Evolutionary conservation across 2,113 vertebrate genomes (phyloP).

Genomic region (Aplodontia rufa): DNA sequence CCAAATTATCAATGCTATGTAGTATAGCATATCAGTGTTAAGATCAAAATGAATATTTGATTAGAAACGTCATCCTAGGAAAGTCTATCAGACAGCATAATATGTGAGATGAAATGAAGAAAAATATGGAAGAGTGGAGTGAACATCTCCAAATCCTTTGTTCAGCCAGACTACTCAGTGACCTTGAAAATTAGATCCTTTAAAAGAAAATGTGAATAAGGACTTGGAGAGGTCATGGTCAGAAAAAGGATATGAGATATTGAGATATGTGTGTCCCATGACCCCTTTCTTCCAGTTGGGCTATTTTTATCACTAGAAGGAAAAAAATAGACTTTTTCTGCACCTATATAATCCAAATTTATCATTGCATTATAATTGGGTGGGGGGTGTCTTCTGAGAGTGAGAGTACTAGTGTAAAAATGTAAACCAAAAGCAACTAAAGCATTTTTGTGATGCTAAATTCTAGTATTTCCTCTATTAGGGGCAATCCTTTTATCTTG

Average conservation of each 20-base stretch:
- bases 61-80: neutral
- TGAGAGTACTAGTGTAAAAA: neutral
- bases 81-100: neutral
- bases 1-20: neutral
- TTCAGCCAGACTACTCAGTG: neutral
- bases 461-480: neutral
- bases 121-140: conserved; percentile 6
- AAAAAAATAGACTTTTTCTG: neutral
- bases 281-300: neutral
- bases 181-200: neutral
- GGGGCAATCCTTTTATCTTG: neutral
- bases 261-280: neutral
- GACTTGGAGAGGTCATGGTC: neutral
- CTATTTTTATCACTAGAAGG: neutral
- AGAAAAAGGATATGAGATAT: neutral
- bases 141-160: neutral
- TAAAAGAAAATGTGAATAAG: neutral
- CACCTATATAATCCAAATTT: neutral
- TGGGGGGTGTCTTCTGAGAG: conserved; percentile 15
- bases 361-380: neutral
- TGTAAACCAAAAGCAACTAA: neutral
- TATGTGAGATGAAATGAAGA: neutral
- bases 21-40: conserved; percentile 30
- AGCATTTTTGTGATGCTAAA: neutral
- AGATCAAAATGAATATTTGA: conserved; percentile 33